Percentiles rank a stretch among this genome's conserved stretches.
Conservation (phyloP, 1,140 invertebrate genomes). For the Drosophila pruinosa region DNA sequence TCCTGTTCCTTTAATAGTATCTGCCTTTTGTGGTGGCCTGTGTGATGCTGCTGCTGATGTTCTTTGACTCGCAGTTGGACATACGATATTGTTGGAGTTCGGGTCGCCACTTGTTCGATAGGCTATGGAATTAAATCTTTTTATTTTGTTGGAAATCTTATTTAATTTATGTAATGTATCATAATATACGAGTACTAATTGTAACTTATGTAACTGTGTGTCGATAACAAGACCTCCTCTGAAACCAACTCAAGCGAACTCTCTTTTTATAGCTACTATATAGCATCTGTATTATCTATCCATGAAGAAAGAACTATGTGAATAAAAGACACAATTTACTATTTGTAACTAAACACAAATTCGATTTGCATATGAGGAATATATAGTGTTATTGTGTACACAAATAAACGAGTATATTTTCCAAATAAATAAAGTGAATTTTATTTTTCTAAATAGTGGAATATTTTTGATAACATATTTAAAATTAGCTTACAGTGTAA, state of each 20-base stretch:
- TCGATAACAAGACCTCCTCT: conserved; percentile 41
- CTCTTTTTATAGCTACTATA: conserved; percentile 13
- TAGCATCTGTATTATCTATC: conserved; percentile 56
- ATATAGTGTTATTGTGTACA: conserved; percentile 31
- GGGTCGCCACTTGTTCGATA: background rate
- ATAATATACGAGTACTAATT: conserved; percentile 17
- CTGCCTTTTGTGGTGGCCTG: conserved; percentile 4
- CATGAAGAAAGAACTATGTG: conserved; percentile 51
- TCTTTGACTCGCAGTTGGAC: background rate
- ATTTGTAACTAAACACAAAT: conserved; percentile 51
- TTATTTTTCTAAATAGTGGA: background rate
- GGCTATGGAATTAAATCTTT: conserved; percentile 3
- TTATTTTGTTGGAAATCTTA: conserved; percentile 26
- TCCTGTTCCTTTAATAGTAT: conserved; percentile 3
- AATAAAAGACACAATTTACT: conserved; percentile 36
- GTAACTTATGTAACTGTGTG: conserved; percentile 39
- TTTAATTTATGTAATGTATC: conserved; percentile 62
- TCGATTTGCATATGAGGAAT: conserved; percentile 55
- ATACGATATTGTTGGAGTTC: background rate
- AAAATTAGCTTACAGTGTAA: no score
- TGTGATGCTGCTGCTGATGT: background rate
- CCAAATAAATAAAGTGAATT: conserved; percentile 25
- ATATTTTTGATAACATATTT: no score
- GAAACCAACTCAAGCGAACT: conserved; percentile 64
- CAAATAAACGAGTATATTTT: conserved; percentile 53